These are phyloP conservation scores for Cepaea nemoralis DNA, from an alignment of 1,140 invertebrate genomes.

Conservation along the genomic window DNA sequence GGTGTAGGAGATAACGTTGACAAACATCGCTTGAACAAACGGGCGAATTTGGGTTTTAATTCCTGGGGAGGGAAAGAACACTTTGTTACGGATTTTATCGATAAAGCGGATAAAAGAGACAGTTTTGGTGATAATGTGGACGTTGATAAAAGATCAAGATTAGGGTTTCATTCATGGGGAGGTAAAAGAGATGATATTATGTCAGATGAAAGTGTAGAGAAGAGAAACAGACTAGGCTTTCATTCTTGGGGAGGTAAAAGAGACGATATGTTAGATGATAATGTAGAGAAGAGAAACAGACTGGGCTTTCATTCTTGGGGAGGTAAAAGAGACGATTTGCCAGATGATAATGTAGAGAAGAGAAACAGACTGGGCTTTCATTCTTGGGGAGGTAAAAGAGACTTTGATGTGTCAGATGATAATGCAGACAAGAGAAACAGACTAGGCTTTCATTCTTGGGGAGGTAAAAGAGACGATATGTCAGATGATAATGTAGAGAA, in stretches of 20 bases:
- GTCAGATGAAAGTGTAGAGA: neutral
- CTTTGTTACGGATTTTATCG: no score
- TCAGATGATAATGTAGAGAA: no score
- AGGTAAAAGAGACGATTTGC: neutral
- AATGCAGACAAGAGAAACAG: neutral
- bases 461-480: no score
- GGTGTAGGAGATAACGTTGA: no score
- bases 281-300: no score
- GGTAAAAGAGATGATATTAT: neutral
- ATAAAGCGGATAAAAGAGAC: no score
- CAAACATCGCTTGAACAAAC: no score
- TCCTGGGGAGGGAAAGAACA: no score
- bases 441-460: neutral
- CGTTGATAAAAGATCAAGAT: neutral
- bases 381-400: neutral
- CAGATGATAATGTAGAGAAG: no score
- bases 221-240: neutral
- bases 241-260: neutral
- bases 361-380: no score
- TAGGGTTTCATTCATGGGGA: neutral
- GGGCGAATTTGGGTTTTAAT: no score
- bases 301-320: no score
- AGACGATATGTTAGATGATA: neutral
- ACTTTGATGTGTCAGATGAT: neutral
- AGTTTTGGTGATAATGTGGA: neutral